Percentiles rank a stretch among this genome's conserved stretches.
phyloP scores from a whole-genome alignment of 2,888 invertebrate species.

The Camponotus fellah region DNA sequence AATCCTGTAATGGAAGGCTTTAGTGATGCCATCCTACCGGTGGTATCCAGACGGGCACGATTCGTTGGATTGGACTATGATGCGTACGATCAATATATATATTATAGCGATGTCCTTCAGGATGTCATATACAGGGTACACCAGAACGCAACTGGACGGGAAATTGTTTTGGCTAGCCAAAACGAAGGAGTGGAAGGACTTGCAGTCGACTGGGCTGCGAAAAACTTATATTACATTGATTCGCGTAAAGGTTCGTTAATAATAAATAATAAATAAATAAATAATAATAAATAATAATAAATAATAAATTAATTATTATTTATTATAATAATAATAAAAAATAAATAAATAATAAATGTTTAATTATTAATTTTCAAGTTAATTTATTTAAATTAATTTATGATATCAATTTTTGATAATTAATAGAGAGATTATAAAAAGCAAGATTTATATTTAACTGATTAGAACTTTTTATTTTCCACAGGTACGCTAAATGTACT shows the following conservation, averaged over 20 bases:
- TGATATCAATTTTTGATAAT: not conserved
- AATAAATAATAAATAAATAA: too few relatives aligned
- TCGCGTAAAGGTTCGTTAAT: constrained; percentile 91
- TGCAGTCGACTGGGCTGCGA: constrained; percentile 98
- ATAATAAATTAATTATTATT: too few relatives aligned
- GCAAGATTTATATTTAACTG: not conserved
- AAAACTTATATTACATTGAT: constrained; percentile 98
- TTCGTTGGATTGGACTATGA: constrained; percentile 99
- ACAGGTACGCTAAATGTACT: constrained; percentile 93
- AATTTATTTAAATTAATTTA: not conserved
- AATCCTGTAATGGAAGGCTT: constrained; percentile 96
- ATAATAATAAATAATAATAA: too few relatives aligned
- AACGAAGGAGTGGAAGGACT: constrained; percentile 99
- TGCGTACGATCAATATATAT: constrained; percentile 95
- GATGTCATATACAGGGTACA: constrained; percentile 96
- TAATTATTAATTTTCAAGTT: not conserved
- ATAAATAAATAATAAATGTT: too few relatives aligned
- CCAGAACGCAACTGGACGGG: constrained; percentile 92
- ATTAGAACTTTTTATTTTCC: not conserved
- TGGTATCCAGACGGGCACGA: constrained; percentile 95
- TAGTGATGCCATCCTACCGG: constrained; percentile 97
- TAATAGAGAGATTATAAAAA: not conserved
- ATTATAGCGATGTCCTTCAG: constrained; percentile 98
- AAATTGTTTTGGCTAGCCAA: constrained; percentile 97
- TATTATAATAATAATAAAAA: too few relatives aligned